Base-by-base conservation (phyloP, 2,888 invertebrate species). In the Caenorhabditis plicata region DNA sequence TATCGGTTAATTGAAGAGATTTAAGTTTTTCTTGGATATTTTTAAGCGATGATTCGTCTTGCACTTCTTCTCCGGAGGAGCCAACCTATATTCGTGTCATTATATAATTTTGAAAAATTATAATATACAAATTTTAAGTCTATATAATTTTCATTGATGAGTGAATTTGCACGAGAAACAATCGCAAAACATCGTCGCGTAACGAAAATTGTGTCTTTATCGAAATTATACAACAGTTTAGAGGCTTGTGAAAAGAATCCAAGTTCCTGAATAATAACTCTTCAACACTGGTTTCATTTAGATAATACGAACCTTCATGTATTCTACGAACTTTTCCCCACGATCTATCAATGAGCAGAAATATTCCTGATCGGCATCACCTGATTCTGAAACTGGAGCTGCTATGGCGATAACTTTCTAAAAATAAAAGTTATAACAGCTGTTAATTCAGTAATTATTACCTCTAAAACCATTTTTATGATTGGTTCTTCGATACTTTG, bases 111-210 rank as follows among this genome's bases (percentile, higher is more conserved):
- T n/a, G n/a, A n/a, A n/a, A n/a, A n/a, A n/a, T n/a, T n/a, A n/a
- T n/a, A n/a, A n/a, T n/a, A n/a, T n/a, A n/a, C n/a, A n/a, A n/a
- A 31, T 42, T 51, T 2, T 52, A 49, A 13, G 71, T 41, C 64
- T 32, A 66, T 52, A 41, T 71, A 71, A 2, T 67, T 71, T 35
- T 69, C 56, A 23, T 48, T 55, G 47, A 76, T 67, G 17, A 74
- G 55, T n/a, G 64, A 54, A 20, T 75, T 66, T n/a, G 77, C 74
- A 23, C 51, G 54, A 22, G 62, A 54, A 13, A 77, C 55, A 17
- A 71, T 64, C 7, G 66, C 57, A 27, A 71, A 68, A 40, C 77
- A 77, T 11, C 77, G 68, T 7, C 71, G 57, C 32, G 71, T 64
- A 9, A 74, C 67, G 50, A 74, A 73, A 38, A 73, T 64, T 7